Base-by-base conservation (phyloP, 2,113 vertebrate species). In the Rhagologus leucostigma region DNA sequence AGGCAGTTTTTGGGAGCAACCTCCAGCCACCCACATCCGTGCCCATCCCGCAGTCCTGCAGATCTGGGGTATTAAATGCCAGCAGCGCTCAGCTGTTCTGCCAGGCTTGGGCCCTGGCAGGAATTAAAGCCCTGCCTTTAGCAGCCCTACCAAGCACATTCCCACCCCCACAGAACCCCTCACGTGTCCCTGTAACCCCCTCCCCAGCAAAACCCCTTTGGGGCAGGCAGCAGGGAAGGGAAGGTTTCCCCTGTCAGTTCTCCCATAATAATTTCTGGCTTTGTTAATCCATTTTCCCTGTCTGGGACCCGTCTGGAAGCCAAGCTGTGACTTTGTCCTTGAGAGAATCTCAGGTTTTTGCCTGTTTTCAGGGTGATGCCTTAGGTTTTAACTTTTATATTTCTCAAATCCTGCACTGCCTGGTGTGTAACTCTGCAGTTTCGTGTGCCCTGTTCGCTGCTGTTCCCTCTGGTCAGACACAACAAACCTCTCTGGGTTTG, bases 171-270 rank as follows among this genome's bases (percentile, higher is more conserved):
- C 8, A 7, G 2, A 50, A 6, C 55, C 2, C 1, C 63, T 59
- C 44, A 0, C 0, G 0, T 17, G 7, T 30, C 57, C 47, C 44
- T 18, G 3, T 3, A 27, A 46, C 18, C 57, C 7, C 0, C 52
- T 57, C 59, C 37, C 41, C 33, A 44, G 71, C 16, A 33, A 11
- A 86, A 10, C 78, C 37, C 16, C 50, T 35, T 8, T 27, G 10
- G 53, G 75, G 50, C 33, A 46, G 11, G 3, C 49, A 50, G 68
- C 56, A 27, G 30, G 23, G 59, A 56, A 63, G 22, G 78, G 46
- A 32, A 70, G 10, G 11, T 46, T 73, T 44, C 32, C 57, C 21
- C 53, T 22, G 2, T 17, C 33, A 5, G 0, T 16, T 22, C 35
- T 65, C 39, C 63, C 8, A 1, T 44, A 2, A 64, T 57, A 6